These are phyloP conservation scores for Glareola pratincola DNA, from an alignment of 2,113 vertebrate genomes.

Conservation along the genomic window DNA sequence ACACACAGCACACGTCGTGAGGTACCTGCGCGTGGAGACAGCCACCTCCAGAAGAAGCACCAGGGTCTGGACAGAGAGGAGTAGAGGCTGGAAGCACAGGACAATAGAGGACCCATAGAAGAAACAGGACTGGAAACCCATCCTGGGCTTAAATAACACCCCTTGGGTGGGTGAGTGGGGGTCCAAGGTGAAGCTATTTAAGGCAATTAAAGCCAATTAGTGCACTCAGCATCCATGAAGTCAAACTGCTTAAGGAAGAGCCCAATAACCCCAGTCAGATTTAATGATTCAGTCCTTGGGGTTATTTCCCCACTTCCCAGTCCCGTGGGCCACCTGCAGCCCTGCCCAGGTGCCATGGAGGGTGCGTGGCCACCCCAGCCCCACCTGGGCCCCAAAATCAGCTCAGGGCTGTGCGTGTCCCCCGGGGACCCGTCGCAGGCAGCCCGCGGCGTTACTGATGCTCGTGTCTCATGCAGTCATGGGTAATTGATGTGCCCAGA, in stretches of 20 bases:
- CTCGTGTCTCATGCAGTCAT: neutral
- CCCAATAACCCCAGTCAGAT: neutral
- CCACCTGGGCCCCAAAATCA: rapidly evolving
- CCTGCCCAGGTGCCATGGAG: neutral
- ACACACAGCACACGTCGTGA: rapidly evolving
- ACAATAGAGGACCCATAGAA: rapidly evolving
- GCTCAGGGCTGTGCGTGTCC: neutral
- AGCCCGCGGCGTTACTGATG: neutral
- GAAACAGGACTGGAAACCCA: rapidly evolving
- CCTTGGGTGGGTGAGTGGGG: neutral
- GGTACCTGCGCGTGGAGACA: rapidly evolving
- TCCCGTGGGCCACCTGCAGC: neutral
- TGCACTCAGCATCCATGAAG: neutral
- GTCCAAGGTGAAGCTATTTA: neutral
- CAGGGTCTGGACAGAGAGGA: neutral
- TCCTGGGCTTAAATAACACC: neutral
- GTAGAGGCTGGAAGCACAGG: rapidly evolving
- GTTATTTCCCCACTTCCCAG: neutral
- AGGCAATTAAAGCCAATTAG: neutral
- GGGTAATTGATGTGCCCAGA: constrained; percentile 15
- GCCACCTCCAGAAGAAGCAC: rapidly evolving
- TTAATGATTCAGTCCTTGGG: neutral
- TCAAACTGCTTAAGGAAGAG: neutral
- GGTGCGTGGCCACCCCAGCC: neutral
- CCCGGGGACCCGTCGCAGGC: neutral